Evolutionary conservation across 2,113 vertebrate genomes (phyloP).

Genomic region (Podarcis cretensis): DNA sequence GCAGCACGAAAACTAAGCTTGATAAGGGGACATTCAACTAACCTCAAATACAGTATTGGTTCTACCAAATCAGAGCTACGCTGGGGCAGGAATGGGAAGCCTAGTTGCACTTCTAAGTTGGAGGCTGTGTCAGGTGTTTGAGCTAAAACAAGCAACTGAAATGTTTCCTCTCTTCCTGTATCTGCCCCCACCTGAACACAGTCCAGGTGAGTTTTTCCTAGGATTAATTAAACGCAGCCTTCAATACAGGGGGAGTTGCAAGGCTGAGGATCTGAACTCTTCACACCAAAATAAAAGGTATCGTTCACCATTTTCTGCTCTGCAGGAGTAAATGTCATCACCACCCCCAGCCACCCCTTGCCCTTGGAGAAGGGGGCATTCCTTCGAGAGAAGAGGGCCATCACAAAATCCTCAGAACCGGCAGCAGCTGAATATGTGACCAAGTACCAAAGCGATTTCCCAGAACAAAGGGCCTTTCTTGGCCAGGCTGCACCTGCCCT

Average conservation of each 20-base stretch:
- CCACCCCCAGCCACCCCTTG: conserved; percentile 23
- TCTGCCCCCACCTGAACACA: background rate
- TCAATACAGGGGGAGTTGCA: too few species aligned
- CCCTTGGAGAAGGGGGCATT: too few species aligned
- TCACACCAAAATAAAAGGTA: too few species aligned
- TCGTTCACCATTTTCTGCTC: background rate
- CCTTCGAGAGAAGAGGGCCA: background rate
- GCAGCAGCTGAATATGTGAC: conserved; percentile 49
- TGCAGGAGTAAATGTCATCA: conserved; percentile 56
- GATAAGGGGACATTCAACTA: too few species aligned
- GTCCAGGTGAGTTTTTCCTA: too few species aligned
- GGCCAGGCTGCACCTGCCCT: conserved; percentile 61
- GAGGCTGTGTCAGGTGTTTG: background rate
- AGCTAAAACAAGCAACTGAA: background rate
- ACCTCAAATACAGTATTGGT: too few species aligned
- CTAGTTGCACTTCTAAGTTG: background rate
- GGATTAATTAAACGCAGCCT: too few species aligned
- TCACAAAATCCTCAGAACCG: background rate
- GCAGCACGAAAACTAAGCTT: too few species aligned
- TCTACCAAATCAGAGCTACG: too few species aligned
- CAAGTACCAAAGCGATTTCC: conserved; percentile 76
- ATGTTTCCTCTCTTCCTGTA: background rate
- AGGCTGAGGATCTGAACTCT: too few species aligned
- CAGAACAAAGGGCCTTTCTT: conserved; percentile 28
- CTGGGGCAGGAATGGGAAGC: background rate